Evolutionary conservation across 2,888 invertebrate genomes (phyloP).

Genomic region (Cephus spinipes): DNA sequence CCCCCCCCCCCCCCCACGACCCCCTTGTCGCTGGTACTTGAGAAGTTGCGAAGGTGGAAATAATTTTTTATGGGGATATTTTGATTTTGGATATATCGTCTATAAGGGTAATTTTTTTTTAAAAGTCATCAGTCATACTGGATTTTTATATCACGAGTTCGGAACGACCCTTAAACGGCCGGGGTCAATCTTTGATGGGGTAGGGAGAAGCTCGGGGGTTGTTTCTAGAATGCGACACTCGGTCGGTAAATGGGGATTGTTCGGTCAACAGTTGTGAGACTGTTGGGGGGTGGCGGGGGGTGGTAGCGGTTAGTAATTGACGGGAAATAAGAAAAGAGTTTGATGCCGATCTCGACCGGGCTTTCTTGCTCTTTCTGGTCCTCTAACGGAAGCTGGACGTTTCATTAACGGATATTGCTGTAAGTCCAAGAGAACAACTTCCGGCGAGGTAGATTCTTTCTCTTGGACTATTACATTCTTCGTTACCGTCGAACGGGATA

Average conservation of each 20-base stretch:
- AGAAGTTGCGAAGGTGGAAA: no score
- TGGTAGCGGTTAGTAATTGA: slow-evolving; percentile 45
- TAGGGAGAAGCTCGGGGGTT: background rate
- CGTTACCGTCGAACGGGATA: background rate
- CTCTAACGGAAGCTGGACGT: slow-evolving; percentile 39
- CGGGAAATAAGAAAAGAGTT: slow-evolving; percentile 47
- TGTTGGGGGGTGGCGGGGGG: background rate
- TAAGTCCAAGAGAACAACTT: slow-evolving; percentile 27
- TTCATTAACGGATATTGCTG: slow-evolving; percentile 52
- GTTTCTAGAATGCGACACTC: background rate
- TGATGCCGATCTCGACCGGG: slow-evolving; percentile 23
- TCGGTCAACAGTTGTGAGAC: background rate
- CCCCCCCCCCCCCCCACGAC: no score
- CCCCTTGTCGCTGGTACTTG: no score
- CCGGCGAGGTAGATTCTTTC: slow-evolving; percentile 15
- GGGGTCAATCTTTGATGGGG: background rate
- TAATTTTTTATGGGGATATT: background rate
- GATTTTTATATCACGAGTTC: background rate
- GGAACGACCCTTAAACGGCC: background rate
- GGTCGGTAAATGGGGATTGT: background rate
- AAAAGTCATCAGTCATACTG: background rate
- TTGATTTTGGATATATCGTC: background rate
- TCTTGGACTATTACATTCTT: slow-evolving; percentile 34
- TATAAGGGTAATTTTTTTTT: background rate
- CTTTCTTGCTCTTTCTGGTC: slow-evolving; percentile 25